These are phyloP conservation scores for Drosophila auraria DNA, from an alignment of 1,140 invertebrate species.

Conservation along the genomic window DNA sequence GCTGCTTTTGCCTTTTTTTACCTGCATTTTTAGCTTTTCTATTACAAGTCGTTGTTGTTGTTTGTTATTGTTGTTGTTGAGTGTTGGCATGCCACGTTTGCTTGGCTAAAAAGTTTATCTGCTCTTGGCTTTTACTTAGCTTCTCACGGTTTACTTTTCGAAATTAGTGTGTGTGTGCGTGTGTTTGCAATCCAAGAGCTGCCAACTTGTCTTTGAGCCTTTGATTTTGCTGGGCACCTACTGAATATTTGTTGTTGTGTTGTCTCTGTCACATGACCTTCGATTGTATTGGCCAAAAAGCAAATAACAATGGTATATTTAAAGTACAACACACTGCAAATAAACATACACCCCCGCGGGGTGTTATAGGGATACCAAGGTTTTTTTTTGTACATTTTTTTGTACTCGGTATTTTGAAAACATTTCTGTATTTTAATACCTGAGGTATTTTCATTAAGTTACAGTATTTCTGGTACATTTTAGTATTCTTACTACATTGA, in stretches of 20 bases:
- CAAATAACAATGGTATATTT: conserved; percentile 5
- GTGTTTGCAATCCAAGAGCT: conserved; percentile 26
- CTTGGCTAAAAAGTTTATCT: conserved; percentile 78
- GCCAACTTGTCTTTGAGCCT: conserved; percentile 52
- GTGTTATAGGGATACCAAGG: not conserved
- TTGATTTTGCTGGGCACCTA: conserved; percentile 19
- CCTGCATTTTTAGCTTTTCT: conserved; percentile 54
- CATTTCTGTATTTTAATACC: not conserved
- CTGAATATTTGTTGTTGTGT: not conserved
- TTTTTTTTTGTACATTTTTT: not conserved
- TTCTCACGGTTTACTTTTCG: conserved; percentile 82
- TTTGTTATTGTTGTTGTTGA: conserved; percentile 29
- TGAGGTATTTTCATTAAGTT: not conserved
- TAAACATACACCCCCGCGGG: conserved; percentile 5
- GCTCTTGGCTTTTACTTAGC: conserved; percentile 69
- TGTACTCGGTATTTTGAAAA: not conserved
- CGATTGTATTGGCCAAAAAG: conserved; percentile 19
- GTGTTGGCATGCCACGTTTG: conserved; percentile 70
- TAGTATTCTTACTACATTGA: too few relatives aligned
- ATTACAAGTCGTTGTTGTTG: conserved; percentile 45
- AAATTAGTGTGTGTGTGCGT: conserved; percentile 29
- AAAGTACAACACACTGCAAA: not conserved
- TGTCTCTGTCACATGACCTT: conserved; percentile 27
- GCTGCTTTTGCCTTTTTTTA: conserved; percentile 61
- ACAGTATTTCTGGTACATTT: not conserved